These are phyloP conservation scores for Phenganax subtilis DNA, from an alignment of 92 coral and sea anemone genomes.

Conservation along the genomic window DNA sequence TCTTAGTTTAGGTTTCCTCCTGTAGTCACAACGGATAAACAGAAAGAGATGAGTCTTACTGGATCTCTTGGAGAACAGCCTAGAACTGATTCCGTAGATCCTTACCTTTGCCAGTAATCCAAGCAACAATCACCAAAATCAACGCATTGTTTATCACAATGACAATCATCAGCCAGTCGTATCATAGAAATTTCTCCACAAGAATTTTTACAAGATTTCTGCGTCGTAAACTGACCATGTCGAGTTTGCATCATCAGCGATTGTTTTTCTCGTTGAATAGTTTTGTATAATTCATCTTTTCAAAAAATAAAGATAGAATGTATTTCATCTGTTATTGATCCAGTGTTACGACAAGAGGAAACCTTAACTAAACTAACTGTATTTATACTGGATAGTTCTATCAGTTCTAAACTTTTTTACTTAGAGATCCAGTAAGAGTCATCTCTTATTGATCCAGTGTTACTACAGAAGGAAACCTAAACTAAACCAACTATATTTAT, in stretches of 20 bases:
- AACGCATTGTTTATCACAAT: constrained; percentile 28
- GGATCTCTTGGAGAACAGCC: background rate
- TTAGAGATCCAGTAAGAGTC: too few relatives aligned
- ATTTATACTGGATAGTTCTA: too few relatives aligned
- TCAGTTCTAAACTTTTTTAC: too few relatives aligned
- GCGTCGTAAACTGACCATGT: background rate
- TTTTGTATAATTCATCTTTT: background rate
- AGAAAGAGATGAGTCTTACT: background rate
- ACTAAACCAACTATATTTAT: too few relatives aligned
- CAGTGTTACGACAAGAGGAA: too few relatives aligned
- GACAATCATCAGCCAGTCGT: background rate
- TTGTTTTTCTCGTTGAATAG: background rate
- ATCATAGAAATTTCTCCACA: background rate
- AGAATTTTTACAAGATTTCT: constrained; percentile 2
- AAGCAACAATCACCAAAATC: constrained; percentile 26
- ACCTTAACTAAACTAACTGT: too few relatives aligned
- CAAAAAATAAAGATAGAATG: too few relatives aligned
- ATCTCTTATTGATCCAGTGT: too few relatives aligned
- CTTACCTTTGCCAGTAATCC: constrained; percentile 39
- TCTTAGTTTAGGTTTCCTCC: background rate
- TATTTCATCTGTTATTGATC: too few relatives aligned
- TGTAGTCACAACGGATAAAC: background rate
- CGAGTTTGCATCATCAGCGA: background rate
- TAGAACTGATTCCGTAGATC: background rate
- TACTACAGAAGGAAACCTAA: too few relatives aligned